Evolutionary conservation across 92 coral and sea anemone species (phyloP).

Genomic region (Galaxea fascicularis): DNA sequence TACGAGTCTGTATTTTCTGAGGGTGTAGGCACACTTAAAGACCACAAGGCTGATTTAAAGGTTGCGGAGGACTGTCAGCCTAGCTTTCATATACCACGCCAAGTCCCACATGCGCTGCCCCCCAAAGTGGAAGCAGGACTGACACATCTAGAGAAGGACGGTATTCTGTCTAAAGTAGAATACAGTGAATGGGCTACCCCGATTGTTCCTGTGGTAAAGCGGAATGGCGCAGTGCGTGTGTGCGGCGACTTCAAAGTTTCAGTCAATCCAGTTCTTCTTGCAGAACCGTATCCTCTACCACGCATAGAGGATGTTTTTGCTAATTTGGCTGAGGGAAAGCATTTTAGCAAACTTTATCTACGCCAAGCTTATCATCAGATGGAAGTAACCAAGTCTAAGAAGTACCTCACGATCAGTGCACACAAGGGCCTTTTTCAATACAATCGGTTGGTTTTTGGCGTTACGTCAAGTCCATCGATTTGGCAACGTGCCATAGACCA

Average conservation of each 20-base stretch:
- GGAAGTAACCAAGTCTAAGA: slow-evolving; percentile 2
- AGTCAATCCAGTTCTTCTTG: slow-evolving; percentile 18
- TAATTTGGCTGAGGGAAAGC: slow-evolving; percentile 5
- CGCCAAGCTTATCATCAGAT: slow-evolving; percentile 12
- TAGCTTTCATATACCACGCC: slow-evolving; percentile 32
- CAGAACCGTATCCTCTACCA: too few relatives aligned
- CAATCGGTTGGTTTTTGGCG: too few relatives aligned
- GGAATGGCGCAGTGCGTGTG: slow-evolving; percentile 23
- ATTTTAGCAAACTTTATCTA: neutral
- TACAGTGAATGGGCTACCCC: too few relatives aligned
- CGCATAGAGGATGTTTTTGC: too few relatives aligned
- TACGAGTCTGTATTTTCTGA: slow-evolving; percentile 47
- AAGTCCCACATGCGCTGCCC: slow-evolving; percentile 10
- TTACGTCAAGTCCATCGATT: too few relatives aligned
- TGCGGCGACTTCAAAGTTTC: slow-evolving; percentile 5
- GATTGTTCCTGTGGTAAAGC: slow-evolving; percentile 25
- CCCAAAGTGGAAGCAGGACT: slow-evolving; percentile 2
- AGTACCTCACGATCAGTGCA: neutral
- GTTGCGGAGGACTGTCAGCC: slow-evolving; percentile 42
- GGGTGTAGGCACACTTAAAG: slow-evolving; percentile 37
- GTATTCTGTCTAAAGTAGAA: slow-evolving; percentile 28
- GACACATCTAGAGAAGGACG: too few relatives aligned
- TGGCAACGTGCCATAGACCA: too few relatives aligned
- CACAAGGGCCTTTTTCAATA: slow-evolving; percentile 12
- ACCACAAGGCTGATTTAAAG: slow-evolving; percentile 33